Evolutionary conservation across 37 sponge, comb jelly and placozoan species (phyloP), one percentile per base, ranked within the genome.

Genomic region (Bolinopsis microptera): DNA sequence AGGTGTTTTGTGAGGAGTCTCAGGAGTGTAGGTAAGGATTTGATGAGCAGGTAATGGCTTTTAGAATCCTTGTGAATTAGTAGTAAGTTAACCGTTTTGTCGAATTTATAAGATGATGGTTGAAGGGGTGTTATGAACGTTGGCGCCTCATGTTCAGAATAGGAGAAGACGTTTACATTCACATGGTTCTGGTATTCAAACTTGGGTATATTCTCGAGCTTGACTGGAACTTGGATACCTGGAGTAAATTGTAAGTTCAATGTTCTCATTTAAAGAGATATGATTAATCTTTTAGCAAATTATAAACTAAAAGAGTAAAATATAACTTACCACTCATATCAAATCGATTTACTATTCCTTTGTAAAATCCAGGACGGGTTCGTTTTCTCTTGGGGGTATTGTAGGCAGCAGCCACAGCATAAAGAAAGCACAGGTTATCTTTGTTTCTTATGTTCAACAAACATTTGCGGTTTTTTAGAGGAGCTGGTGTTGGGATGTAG

Each of bases 381-480:
- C 37, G 35, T 34, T 77, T 77, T 16, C 5, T 32, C 32, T 35
- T 77, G 28, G 80, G 80, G 61, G 61, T 32, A 34, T 28, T 28
- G 37, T 77, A 77, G 5, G 80, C 33, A 33, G 80, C 80, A 21
- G 18, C 80, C 27, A 77, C 21, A 35, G 33, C 28, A 77, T 77
- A 77, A 28, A 77, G 35, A 32, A 77, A 77, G 35, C 36, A 77
- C 3, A 35, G 27, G 1, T 77, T 18, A 77, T 77, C 80, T 9
- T 77, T 77, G 21, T 77, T 77, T 9, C 80, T 28, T 33, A 77
- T 77, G 35, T 77, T 77, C 36, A 77, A 32, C 37, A 77, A 35
- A 35, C 18, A 77, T 34, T 35, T 77, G 36, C 33, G 3, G 1
- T 35, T 77, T 18, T 35, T 77, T 33, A 77, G 80, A 13, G 21